Evolutionary conservation across 2,113 vertebrate genomes (phyloP).

Genomic region (Salvelinus alpinus): DNA sequence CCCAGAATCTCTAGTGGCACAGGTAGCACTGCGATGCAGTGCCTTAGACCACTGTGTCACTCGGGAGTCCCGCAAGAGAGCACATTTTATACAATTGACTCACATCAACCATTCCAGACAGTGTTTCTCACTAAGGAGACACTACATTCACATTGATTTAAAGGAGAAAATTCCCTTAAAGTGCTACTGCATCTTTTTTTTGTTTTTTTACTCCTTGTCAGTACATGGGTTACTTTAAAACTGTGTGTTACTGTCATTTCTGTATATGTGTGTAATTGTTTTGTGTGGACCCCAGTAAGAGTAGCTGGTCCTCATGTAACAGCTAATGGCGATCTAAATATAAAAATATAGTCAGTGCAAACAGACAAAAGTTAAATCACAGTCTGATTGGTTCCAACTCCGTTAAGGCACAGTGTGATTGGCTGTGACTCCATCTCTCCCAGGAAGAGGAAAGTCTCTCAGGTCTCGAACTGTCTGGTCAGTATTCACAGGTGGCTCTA

Average conservation of each 20-base stretch:
- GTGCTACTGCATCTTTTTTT: background rate
- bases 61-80: too few relatives aligned
- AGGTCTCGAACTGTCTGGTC: background rate
- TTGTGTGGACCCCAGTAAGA: background rate
- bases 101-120: background rate
- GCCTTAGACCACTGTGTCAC: too few relatives aligned
- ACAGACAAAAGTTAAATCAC: background rate
- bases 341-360: background rate
- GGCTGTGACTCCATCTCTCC: constrained; percentile 18
- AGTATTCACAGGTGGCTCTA: too few relatives aligned
- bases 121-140: background rate
- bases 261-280: too few relatives aligned
- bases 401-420: constrained; percentile 44
- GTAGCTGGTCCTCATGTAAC: too few relatives aligned
- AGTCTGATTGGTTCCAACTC: constrained; percentile 16
- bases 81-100: background rate
- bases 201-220: background rate
- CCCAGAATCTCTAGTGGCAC: too few relatives aligned
- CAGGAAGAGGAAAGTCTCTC: constrained; percentile 31
- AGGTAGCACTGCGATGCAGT: too few relatives aligned
- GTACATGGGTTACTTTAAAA: background rate
- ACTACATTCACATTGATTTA: constrained; percentile 19
- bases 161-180: constrained; percentile 17
- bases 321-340: too few relatives aligned
- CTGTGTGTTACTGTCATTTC: background rate